Evolutionary conservation across 2,113 vertebrate species (phyloP).

Genomic region (Clarias magur): DNA sequence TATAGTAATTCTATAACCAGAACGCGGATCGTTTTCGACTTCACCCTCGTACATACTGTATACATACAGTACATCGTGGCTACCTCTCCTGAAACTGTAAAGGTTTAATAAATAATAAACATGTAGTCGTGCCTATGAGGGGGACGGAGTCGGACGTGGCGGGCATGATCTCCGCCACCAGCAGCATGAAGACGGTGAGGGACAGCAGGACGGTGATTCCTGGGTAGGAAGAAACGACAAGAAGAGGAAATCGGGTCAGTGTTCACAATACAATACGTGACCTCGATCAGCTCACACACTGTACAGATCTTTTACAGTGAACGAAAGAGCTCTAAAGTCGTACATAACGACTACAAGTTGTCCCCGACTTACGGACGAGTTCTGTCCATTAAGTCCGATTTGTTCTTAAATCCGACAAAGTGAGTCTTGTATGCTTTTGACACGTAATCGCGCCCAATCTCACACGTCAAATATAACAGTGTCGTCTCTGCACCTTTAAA

Average conservation of each 20-base stretch:
- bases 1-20: too few relatives aligned
- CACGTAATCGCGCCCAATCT: too few relatives aligned
- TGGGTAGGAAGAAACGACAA: slow-evolving; percentile 50
- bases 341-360: neutral
- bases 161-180: slow-evolving; percentile 92
- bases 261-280: too few relatives aligned
- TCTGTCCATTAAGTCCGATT: too few relatives aligned
- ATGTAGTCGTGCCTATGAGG: slow-evolving; percentile 75
- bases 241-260: neutral
- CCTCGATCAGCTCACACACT: neutral
- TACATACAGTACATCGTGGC: neutral
- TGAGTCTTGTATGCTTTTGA: too few relatives aligned
- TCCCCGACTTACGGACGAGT: too few relatives aligned
- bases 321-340: neutral
- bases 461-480: too few relatives aligned
- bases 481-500: too few relatives aligned
- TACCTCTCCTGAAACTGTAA: too few relatives aligned
- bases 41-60: too few relatives aligned
- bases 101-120: neutral
- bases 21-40: too few relatives aligned
- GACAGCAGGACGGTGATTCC: slow-evolving; percentile 90
- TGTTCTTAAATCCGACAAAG: too few relatives aligned
- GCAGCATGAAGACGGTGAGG: slow-evolving; percentile 89
- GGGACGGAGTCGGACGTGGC: slow-evolving; percentile 90
- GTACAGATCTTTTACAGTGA: neutral